Base-by-base conservation (phyloP, 2,797 vertebrate species). In the Urocyon cinereoargenteus region DNA sequence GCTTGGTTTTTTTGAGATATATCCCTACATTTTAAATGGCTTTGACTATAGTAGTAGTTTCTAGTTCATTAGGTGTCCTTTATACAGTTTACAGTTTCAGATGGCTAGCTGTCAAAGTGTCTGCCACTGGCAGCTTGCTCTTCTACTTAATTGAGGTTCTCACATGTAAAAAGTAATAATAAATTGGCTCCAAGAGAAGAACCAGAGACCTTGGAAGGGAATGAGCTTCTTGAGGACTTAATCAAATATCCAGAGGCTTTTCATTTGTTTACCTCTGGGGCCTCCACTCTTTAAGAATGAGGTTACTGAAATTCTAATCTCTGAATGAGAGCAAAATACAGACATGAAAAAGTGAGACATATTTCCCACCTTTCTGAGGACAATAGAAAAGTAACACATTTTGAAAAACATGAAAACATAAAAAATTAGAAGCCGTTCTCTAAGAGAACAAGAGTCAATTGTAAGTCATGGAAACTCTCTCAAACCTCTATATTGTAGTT, bases 401-500 rank as follows among this genome's bases (percentile, higher is more conserved):
- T 91, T 92, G 49, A 72, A 94, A 92, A 96, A 86, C 64, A 86
- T 51, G 49, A 91, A 94, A 92, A 79, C 8, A 36, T n/a, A 66
- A 82, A 92, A 81, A 79, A 82, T 53, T 62, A 83, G 51, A 94
- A 73, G 59, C 3, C 49, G 49, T 89, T 91, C 36, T 91, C 53
- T 84, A 86, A 57, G n/a, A 92, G 21, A 55, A 94, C 57, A 93
- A 6, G 40, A 96, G 24, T 89, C 91, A 89, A 28, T 34, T 49
- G 1, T 70, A 96, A 96, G 55, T 91, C 51, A 90, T n/a, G 19
- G 45, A 36, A 83, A 66, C n/a, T 15, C 53, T 68, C 15, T 83
- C 53, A 93, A 85, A 84, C 51, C n/a, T 86, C n/a, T 78, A 19
- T 59, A 75, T 86, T 89, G 36, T 12, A 86, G 34, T 73, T 77